Conservation (phyloP, 2,797 vertebrate genomes). For the Xiphorhynchus erythropygius region DNA sequence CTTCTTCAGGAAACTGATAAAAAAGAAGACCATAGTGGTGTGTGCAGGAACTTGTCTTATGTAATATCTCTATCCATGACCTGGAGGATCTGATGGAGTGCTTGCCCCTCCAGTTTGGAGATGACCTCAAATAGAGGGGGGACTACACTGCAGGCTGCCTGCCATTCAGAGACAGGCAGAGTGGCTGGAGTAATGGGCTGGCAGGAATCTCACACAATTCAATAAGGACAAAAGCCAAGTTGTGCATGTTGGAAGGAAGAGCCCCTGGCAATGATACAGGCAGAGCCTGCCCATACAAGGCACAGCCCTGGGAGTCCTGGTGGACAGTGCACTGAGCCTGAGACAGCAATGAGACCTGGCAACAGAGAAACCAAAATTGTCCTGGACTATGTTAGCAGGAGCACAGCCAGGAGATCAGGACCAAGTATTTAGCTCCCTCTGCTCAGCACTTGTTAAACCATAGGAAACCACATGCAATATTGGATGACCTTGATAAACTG, state of each 20-base stretch:
- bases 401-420: background rate
- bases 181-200: background rate
- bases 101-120: background rate
- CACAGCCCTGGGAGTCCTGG: background rate
- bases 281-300: background rate
- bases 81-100: background rate
- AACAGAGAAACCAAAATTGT: background rate
- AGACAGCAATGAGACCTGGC: background rate
- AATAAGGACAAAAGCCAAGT: background rate
- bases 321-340: background rate
- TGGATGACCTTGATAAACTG: background rate
- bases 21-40: background rate
- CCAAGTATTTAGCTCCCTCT: background rate
- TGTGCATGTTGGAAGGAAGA: rapidly evolving
- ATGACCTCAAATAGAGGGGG: background rate
- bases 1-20: background rate
- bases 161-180: background rate
- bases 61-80: too few species aligned
- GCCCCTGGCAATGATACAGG: background rate
- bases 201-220: background rate
- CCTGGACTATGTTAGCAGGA: background rate
- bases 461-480: background rate
- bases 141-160: background rate
- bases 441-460: rapidly evolving
- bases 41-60: background rate